Evolutionary conservation across 1,140 invertebrate genomes (phyloP).

Genomic region (Drosophila prosaltans): DNA sequence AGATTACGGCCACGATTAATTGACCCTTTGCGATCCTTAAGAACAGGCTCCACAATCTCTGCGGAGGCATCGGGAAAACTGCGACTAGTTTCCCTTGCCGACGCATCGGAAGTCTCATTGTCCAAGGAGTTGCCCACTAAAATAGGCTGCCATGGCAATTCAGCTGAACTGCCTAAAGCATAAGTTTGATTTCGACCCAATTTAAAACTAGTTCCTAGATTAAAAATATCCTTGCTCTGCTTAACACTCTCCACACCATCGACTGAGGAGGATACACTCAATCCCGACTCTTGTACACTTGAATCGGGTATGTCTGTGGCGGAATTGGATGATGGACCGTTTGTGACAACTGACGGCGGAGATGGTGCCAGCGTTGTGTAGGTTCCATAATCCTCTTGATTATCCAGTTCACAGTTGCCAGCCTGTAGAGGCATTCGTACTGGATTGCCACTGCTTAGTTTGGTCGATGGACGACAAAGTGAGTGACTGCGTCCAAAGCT

Average conservation of each 20-base stretch:
- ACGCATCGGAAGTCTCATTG: conserved; percentile 73
- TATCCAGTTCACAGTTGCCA: conserved; percentile 89
- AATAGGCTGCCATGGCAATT: conserved; percentile 84
- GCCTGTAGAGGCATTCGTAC: conserved; percentile 89
- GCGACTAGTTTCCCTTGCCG: conserved; percentile 48
- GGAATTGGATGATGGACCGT: not conserved
- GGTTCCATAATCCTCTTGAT: conserved; percentile 78
- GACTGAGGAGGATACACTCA: conserved; percentile 39
- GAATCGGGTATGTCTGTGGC: conserved; percentile 58
- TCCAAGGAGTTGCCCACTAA: conserved; percentile 84
- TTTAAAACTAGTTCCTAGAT: conserved; percentile 77
- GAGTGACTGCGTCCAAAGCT: conserved; percentile 93
- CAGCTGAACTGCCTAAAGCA: conserved; percentile 68
- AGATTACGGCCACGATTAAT: conserved; percentile 72
- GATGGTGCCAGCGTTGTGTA: conserved; percentile 54
- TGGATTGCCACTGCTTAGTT: conserved; percentile 89
- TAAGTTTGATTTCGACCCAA: conserved; percentile 68
- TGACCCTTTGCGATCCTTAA: conserved; percentile 61
- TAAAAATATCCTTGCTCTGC: conserved; percentile 77
- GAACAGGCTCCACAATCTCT: conserved; percentile 83
- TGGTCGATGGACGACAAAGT: conserved; percentile 89
- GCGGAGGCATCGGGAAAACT: conserved; percentile 7
- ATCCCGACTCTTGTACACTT: conserved; percentile 64
- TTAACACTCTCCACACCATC: conserved; percentile 73
- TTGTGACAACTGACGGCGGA: conserved; percentile 24